Percentiles rank a stretch among this genome's conserved stretches.
Evolutionary conservation across 2,113 vertebrate species (phyloP).

Genomic region (Anguilla japonica): DNA sequence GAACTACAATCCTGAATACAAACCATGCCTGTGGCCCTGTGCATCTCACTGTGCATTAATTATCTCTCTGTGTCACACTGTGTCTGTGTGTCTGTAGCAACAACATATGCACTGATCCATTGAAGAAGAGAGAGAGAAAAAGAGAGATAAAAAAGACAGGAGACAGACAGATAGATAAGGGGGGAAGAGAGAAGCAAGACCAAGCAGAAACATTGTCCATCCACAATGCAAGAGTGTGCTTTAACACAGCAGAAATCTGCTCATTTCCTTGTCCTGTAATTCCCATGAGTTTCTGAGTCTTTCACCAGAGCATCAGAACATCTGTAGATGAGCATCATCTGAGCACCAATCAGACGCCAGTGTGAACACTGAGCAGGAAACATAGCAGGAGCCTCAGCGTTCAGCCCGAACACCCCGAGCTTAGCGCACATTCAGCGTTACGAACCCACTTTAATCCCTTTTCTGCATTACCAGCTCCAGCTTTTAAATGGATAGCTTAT

Average conservation of each 20-base stretch:
- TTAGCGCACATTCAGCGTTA: too few species aligned
- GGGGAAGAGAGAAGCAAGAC: neutral
- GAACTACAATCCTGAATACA: neutral
- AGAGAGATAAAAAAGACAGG: slow-evolving; percentile 13
- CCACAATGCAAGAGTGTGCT: neutral
- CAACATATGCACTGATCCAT: neutral
- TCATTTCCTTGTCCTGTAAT: neutral
- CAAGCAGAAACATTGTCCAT: neutral
- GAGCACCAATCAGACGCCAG: too few species aligned
- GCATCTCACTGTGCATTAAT: neutral
- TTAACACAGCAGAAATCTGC: neutral
- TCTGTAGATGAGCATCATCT: neutral
- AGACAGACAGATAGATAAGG: neutral
- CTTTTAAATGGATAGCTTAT: too few species aligned
- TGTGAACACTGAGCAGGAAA: too few species aligned
- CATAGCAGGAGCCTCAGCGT: too few species aligned
- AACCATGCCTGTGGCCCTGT: neutral
- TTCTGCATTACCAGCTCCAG: too few species aligned
- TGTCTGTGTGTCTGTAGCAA: neutral
- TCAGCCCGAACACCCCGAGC: too few species aligned
- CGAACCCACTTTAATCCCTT: too few species aligned
- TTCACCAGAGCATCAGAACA: neutral
- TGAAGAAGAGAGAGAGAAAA: slow-evolving; percentile 18
- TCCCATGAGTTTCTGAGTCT: slow-evolving; percentile 11
- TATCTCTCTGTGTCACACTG: neutral